Evolutionary conservation across 1,140 invertebrate genomes (phyloP).

Genomic region (Melanaphis sacchari): DNA sequence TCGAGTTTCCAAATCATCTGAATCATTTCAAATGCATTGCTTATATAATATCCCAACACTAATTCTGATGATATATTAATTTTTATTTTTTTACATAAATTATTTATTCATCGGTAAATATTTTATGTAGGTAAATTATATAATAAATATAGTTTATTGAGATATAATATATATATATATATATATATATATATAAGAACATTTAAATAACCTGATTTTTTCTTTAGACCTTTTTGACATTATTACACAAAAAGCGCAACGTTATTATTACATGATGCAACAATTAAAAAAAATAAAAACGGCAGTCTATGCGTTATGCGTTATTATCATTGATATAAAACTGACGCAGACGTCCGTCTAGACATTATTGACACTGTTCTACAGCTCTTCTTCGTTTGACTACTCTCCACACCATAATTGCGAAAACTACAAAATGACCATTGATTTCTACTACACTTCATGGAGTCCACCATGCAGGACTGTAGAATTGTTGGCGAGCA

Average conservation of each 20-base stretch:
- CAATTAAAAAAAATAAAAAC: not conserved
- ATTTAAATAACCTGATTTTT: not conserved
- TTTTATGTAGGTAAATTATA: not conserved
- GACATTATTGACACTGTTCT: not conserved
- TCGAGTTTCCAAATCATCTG: not conserved
- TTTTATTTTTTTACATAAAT: not conserved
- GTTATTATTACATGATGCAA: not conserved
- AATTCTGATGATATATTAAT: not conserved
- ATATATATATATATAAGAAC: not conserved
- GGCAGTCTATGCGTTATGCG: too few species aligned
- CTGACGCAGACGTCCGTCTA: not conserved
- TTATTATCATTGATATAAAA: not conserved
- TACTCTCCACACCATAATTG: not conserved
- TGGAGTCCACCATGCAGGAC: constrained; percentile 58
- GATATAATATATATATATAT: not conserved
- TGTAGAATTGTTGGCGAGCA: constrained; percentile 51
- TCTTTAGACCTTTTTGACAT: not conserved
- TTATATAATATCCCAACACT: not conserved
- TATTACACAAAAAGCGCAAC: not conserved
- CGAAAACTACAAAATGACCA: constrained; percentile 46
- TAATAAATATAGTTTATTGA: not conserved
- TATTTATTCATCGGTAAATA: not conserved
- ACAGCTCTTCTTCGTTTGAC: not conserved
- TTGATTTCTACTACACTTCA: constrained; percentile 59
- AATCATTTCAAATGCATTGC: not conserved